phyloP scores from a whole-genome alignment of 2,888 invertebrate species.

The Tinea semifulvella region DNA sequence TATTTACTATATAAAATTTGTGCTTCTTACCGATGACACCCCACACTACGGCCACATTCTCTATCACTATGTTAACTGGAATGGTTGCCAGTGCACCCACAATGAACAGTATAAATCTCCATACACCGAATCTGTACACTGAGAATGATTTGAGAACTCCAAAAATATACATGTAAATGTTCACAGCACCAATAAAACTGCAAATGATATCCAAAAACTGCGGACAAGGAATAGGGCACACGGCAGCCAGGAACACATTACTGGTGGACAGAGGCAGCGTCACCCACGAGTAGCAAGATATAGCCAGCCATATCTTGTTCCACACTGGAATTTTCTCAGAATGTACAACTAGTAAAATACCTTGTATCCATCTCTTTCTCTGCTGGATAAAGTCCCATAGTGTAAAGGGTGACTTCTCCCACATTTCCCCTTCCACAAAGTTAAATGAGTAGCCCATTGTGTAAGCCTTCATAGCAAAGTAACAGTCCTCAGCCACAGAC shows the following conservation, averaged over 20 bases:
- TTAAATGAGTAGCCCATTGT: conserved; percentile 91
- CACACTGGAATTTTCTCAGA: conserved; percentile 82
- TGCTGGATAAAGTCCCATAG: conserved; percentile 96
- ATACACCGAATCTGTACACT: conserved; percentile 82
- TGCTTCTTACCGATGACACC: conserved; percentile 94
- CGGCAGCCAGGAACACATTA: conserved; percentile 83
- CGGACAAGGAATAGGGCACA: conserved; percentile 90
- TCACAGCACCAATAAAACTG: conserved; percentile 92
- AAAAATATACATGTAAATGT: conserved; percentile 97
- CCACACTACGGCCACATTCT: conserved; percentile 95
- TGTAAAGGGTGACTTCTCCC: conserved; percentile 97
- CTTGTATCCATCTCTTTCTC: conserved; percentile 95
- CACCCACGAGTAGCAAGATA: conserved; percentile 96
- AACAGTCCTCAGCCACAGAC: conserved; percentile 98
- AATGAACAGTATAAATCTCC: conserved; percentile 81
- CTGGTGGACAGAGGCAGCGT: conserved; percentile 93
- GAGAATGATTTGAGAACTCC: conserved; percentile 97
- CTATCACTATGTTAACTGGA: conserved; percentile 92
- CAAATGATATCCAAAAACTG: conserved; percentile 85
- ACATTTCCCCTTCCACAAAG: conserved; percentile 98
- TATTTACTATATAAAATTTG: conserved; percentile 97
- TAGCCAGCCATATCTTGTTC: conserved; percentile 82
- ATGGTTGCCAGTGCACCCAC: conserved; percentile 89
- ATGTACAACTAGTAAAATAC: conserved; percentile 88
- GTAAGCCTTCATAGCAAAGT: conserved; percentile 95